phyloP scores from a whole-genome alignment of 1,140 invertebrate species.

The Apis cerana region DNA sequence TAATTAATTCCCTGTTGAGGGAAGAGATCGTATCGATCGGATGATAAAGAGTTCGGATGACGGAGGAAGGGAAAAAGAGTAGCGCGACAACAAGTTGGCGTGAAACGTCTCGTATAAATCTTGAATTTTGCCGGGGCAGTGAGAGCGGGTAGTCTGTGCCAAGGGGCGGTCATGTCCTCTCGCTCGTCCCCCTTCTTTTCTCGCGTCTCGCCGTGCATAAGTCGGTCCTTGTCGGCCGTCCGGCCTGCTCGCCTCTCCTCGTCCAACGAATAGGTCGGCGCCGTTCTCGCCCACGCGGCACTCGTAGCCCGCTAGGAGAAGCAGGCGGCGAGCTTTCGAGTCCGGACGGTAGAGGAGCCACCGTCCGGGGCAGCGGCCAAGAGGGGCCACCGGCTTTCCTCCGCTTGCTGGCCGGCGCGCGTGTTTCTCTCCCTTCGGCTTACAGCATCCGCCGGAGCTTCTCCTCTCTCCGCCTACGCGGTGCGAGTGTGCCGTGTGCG shows the following conservation, averaged over 20 bases:
- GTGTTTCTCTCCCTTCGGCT: slow-evolving; percentile 71
- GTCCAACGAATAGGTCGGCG: not conserved
- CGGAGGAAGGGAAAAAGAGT: slow-evolving; percentile 3
- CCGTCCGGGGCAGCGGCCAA: slow-evolving; percentile 76
- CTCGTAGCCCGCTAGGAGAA: slow-evolving; percentile 38
- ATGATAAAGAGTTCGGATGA: no score
- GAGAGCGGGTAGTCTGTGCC: slow-evolving; percentile 20
- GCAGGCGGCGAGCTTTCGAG: slow-evolving; percentile 66
- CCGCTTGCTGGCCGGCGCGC: slow-evolving; percentile 60
- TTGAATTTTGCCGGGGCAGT: slow-evolving; percentile 54
- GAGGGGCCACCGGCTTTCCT: slow-evolving; percentile 67
- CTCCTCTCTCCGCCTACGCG: slow-evolving; percentile 78
- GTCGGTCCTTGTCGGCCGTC: slow-evolving; percentile 48
- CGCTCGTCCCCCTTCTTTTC: slow-evolving; percentile 53
- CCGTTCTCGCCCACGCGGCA: slow-evolving; percentile 19
- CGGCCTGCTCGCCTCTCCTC: slow-evolving; percentile 5
- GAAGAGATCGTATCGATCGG: no score
- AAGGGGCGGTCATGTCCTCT: slow-evolving; percentile 52
- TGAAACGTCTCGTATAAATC: slow-evolving; percentile 50
- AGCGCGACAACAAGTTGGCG: not conserved
- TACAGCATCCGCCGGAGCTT: slow-evolving; percentile 78
- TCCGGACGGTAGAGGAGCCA: slow-evolving; percentile 75
- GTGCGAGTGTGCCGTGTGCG: slow-evolving; percentile 72
- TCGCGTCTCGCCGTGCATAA: slow-evolving; percentile 40
- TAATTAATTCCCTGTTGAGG: no score